Conservation (phyloP, 2,888 invertebrate species). For the Octonoba sinensis region DNA sequence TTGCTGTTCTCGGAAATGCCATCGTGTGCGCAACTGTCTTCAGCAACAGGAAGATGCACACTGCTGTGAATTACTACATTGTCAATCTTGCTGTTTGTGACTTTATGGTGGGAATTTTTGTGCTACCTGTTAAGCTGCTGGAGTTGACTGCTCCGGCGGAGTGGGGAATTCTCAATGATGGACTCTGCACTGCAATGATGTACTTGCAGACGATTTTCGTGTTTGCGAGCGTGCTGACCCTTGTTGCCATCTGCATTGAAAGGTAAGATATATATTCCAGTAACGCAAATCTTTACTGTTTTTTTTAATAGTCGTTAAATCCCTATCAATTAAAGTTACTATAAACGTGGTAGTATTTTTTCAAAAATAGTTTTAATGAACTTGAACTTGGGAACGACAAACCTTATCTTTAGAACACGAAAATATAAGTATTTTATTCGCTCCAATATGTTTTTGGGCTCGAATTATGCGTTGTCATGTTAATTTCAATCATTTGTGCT, state of each 20-base stretch:
- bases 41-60: conserved; percentile 72
- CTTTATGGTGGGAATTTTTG: conserved; percentile 72
- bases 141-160: conserved; percentile 72
- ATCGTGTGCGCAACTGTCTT: conserved; percentile 72
- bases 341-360: no score
- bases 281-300: no score
- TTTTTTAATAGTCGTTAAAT: no score
- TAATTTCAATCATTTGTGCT: no score
- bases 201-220: conserved; percentile 73
- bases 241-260: conserved; percentile 73
- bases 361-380: no score
- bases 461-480: no score
- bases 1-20: conserved; percentile 71
- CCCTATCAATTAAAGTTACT: no score
- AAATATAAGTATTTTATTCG: no score
- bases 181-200: conserved; percentile 70
- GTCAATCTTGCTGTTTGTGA: conserved; percentile 72
- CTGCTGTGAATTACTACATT: conserved; percentile 73
- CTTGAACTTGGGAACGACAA: no score
- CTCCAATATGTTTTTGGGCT: no score
- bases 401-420: no score
- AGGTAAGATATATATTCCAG: conserved; percentile 69
- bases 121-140: conserved; percentile 72
- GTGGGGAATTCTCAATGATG: conserved; percentile 71
- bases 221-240: conserved; percentile 72